These are phyloP conservation scores for Drosophila kambysellisi DNA, from an alignment of 2,888 invertebrate species.

Conservation along the genomic window DNA sequence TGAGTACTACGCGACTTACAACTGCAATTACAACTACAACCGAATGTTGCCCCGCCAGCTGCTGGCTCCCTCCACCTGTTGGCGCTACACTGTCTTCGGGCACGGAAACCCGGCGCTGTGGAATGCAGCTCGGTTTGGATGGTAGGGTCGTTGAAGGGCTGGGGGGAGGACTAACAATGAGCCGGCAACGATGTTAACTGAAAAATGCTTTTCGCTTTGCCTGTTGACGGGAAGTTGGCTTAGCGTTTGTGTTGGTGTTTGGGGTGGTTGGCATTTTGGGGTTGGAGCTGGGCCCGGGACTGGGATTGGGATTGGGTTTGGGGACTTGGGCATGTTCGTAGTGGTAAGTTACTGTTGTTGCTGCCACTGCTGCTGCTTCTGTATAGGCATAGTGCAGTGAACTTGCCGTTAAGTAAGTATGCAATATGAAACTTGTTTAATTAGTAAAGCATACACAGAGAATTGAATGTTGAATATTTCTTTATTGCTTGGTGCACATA, in stretches of 20 bases:
- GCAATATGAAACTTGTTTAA: constrained; percentile 60
- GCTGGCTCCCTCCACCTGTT: constrained; percentile 51
- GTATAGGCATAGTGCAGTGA: constrained; percentile 62
- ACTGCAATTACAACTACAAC: constrained; percentile 68
- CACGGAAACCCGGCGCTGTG: constrained; percentile 6
- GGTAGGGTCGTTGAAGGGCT: not conserved
- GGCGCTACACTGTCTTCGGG: constrained; percentile 17
- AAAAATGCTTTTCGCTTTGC: constrained; percentile 70
- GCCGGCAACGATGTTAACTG: constrained; percentile 73
- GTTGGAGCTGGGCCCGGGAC: not conserved
- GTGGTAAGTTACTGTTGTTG: constrained; percentile 34
- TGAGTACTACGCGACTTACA: constrained; percentile 71
- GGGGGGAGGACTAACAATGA: constrained; percentile 61
- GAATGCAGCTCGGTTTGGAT: not conserved
- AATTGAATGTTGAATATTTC: constrained; percentile 35
- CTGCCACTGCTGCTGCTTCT: constrained; percentile 1
- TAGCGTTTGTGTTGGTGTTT: constrained; percentile 53
- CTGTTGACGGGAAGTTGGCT: constrained; percentile 45
- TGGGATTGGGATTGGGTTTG: not conserved
- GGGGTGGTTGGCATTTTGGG: constrained; percentile 24
- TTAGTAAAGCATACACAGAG: constrained; percentile 48
- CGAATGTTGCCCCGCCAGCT: constrained; percentile 9
- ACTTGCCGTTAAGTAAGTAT: constrained; percentile 64
- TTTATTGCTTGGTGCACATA: constrained; percentile 39
- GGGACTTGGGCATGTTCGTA: constrained; percentile 7